phyloP scores from a whole-genome alignment of 2,888 invertebrate genomes.

The Phaonia tiefii region DNA sequence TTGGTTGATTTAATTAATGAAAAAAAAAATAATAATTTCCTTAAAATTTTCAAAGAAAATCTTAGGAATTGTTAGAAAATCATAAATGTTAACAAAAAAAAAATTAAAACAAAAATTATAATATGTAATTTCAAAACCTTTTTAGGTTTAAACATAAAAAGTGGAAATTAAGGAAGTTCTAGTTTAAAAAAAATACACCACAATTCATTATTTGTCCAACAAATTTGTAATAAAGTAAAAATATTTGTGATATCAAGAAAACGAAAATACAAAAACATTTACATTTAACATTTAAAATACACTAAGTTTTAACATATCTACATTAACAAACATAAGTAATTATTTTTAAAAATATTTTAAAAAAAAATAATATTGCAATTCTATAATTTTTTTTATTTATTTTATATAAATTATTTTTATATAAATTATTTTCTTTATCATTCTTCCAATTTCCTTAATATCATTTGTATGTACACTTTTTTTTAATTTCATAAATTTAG shows the following conservation, averaged over 20 bases:
- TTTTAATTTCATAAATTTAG: conserved; percentile 14
- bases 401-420: conserved; percentile 26
- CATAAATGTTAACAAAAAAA: background rate
- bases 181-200: conserved; percentile 23
- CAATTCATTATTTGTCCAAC: conserved; percentile 24
- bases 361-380: conserved; percentile 30
- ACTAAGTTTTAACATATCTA: conserved; percentile 33
- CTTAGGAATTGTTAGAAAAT: too few relatives aligned
- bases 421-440: conserved; percentile 20
- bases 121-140: conserved; percentile 25
- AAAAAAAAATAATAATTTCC: background rate
- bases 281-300: background rate
- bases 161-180: conserved; percentile 35
- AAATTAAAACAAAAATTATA: background rate
- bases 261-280: conserved; percentile 1
- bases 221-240: conserved; percentile 17
- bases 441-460: background rate
- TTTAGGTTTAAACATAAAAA: conserved; percentile 35
- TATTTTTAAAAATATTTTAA: background rate
- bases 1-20: too few relatives aligned
- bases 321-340: conserved; percentile 36
- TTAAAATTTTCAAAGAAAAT: too few relatives aligned
- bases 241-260: conserved; percentile 12
- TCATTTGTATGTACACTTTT: conserved; percentile 26
- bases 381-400: too few relatives aligned